Percentiles rank a stretch among this genome's conserved stretches.
phyloP scores from a whole-genome alignment of 2,888 invertebrate genomes.

The Seladonia tumulorum region DNA sequence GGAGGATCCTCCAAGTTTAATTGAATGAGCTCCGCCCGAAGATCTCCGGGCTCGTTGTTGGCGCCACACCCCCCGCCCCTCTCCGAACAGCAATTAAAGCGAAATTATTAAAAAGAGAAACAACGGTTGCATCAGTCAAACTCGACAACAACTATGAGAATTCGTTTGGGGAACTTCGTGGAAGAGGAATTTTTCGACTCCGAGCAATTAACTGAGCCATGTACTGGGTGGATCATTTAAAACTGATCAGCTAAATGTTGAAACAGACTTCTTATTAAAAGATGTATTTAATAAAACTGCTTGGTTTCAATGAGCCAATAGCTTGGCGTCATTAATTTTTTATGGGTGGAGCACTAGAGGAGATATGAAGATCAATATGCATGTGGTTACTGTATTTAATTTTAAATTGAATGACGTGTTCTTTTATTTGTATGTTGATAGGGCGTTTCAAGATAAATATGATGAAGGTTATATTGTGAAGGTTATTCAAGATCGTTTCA shows the following conservation, averaged over 20 bases:
- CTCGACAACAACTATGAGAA: not conserved
- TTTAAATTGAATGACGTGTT: too few species aligned
- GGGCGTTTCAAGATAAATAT: too few species aligned
- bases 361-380: too few species aligned
- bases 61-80: not conserved
- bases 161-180: not conserved
- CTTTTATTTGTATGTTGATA: too few species aligned
- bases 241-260: not conserved
- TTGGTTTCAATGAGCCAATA: too few species aligned
- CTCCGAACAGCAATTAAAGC: slow-evolving; percentile 3
- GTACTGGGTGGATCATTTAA: not conserved
- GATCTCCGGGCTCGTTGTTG: slow-evolving; percentile 20
- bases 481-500: too few species aligned
- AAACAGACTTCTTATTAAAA: not conserved
- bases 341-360: too few species aligned
- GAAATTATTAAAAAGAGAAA: slow-evolving; percentile 6
- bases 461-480: too few species aligned
- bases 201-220: not conserved
- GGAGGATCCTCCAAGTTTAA: slow-evolving; percentile 52
- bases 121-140: not conserved
- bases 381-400: too few species aligned
- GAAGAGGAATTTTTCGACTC: not conserved
- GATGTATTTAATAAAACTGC: not conserved
- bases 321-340: too few species aligned
- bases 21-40: slow-evolving; percentile 44